Percentiles rank a stretch among this genome's conserved stretches.
Evolutionary conservation across 2,113 vertebrate genomes (phyloP).

Genomic region (Dendropsophus ebraccatus): DNA sequence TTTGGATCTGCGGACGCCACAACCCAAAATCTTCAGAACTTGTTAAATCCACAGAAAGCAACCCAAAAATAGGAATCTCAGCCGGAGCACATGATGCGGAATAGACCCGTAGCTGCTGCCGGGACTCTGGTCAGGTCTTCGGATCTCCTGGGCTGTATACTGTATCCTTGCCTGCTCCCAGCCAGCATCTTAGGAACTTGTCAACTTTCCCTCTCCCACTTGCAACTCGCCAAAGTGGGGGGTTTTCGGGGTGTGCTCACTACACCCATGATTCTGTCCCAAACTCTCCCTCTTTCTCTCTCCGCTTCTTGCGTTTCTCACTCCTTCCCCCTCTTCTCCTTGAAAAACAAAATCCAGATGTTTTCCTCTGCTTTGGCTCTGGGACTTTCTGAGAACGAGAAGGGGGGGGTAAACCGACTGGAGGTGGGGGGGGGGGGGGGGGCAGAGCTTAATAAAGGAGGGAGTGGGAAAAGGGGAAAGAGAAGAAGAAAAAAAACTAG

Average conservation of each 20-base stretch:
- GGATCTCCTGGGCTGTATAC: background rate
- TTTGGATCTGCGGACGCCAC: background rate
- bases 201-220: constrained; percentile 44
- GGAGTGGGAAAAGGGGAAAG: constrained; percentile 16
- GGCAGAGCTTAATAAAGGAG: constrained; percentile 3
- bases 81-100: constrained; percentile 16
- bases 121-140: constrained; percentile 3
- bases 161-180: background rate
- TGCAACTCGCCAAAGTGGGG: constrained; percentile 31
- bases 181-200: constrained; percentile 40
- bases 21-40: background rate
- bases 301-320: background rate
- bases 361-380: constrained; percentile 45
- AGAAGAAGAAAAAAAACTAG: background rate
- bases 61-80: background rate
- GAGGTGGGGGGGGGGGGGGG: too few species aligned
- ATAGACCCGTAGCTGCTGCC: background rate
- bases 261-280: constrained; percentile 45
- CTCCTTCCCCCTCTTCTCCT: constrained; percentile 37
- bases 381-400: constrained; percentile 20
- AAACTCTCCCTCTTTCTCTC: background rate
- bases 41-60: constrained; percentile 7
- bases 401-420: background rate
- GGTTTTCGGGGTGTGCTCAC: constrained; percentile 46
- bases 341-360: constrained; percentile 56